Conservation (phyloP, 2,113 vertebrate genomes). For the Rhinolophus ferrumequinum region DNA sequence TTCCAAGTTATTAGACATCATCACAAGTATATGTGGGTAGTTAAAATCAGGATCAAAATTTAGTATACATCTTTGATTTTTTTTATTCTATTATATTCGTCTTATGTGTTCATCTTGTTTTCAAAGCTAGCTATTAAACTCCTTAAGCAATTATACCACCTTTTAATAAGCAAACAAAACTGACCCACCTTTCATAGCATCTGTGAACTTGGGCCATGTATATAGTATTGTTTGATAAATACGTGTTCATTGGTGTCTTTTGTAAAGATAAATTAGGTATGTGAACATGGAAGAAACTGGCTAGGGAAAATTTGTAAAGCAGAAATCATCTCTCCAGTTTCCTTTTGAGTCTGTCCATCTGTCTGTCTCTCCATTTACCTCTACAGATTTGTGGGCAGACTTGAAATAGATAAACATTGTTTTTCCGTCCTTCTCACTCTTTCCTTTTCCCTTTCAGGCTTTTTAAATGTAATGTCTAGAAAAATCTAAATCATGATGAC, state of each 20-base stretch:
- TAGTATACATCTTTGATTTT: neutral
- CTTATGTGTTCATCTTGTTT: neutral
- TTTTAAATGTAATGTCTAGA: neutral
- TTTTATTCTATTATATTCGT: neutral
- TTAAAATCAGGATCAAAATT: constrained; percentile 1
- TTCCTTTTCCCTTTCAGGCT: neutral
- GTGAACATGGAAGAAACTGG: neutral
- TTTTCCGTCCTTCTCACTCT: neutral
- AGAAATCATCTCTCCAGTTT: neutral
- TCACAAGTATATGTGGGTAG: neutral
- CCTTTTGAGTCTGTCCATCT: neutral
- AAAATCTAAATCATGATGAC: neutral
- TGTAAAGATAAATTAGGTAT: neutral
- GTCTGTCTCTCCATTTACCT: neutral
- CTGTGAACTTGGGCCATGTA: neutral
- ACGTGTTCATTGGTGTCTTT: neutral
- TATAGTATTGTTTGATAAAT: neutral
- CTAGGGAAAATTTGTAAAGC: neutral
- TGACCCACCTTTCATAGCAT: neutral
- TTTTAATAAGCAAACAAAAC: neutral
- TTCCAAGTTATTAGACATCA: neutral
- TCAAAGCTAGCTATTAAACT: neutral
- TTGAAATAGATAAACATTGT: neutral
- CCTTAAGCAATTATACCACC: neutral
- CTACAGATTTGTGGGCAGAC: neutral